Percentiles rank a stretch among this genome's conserved stretches.
Evolutionary conservation across 2,888 invertebrate species (phyloP).

Genomic region (Metacarcinus magister): DNA sequence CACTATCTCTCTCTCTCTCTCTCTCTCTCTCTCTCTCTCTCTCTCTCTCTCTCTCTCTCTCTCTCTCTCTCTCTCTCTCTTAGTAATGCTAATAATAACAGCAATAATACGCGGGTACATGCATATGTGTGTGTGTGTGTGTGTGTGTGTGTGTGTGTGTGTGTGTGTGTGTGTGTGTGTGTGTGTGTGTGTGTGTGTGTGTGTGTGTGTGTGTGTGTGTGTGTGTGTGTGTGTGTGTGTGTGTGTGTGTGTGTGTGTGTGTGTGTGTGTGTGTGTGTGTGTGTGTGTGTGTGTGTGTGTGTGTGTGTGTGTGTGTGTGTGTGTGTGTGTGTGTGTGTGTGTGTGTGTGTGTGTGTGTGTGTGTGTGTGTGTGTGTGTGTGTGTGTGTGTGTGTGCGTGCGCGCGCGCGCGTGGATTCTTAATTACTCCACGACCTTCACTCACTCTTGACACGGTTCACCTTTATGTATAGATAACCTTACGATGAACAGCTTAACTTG

Average conservation of each 20-base stretch:
- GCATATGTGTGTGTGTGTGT: conserved; percentile 19
- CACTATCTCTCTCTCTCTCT: too few species aligned
- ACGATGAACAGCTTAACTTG: too few species aligned
- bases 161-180: not conserved
- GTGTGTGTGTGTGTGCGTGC: not conserved
- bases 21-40: too few species aligned
- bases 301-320: not conserved
- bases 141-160: conserved; percentile 21
- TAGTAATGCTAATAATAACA: too few species aligned
- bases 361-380: not conserved
- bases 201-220: conserved; percentile 27
- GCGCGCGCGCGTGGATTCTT: too few species aligned
- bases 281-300: conserved; percentile 32
- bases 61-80: too few species aligned
- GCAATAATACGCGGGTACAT: too few species aligned
- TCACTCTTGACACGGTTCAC: too few species aligned
- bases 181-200: not conserved
- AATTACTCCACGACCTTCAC: not conserved
- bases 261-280: conserved; percentile 35
- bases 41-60: too few species aligned
- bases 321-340: not conserved
- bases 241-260: not conserved
- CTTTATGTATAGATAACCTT: too few species aligned
- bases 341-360: conserved; percentile 17
- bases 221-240: not conserved